phyloP scores from a whole-genome alignment of 2,113 vertebrate species.

The Pagrus major region DNA sequence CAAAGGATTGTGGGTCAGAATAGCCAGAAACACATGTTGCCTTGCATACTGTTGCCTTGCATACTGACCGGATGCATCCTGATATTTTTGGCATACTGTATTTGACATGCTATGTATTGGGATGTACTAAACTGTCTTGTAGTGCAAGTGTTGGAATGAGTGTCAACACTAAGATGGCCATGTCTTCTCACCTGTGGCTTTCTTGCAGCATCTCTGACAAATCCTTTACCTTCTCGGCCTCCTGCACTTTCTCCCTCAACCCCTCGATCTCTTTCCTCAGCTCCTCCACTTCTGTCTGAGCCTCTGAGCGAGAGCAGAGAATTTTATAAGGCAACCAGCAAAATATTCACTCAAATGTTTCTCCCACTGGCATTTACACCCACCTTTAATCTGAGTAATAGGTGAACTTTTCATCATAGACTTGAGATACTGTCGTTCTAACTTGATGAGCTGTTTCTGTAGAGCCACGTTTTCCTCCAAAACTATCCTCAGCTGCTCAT shows the following conservation, averaged over 20 bases:
- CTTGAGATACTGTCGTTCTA: conserved; percentile 78
- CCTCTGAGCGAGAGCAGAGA: conserved; percentile 61
- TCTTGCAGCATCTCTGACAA: conserved; percentile 83
- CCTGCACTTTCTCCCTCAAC: conserved; percentile 79
- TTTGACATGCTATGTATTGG: too few relatives aligned
- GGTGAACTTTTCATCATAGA: conserved; percentile 67
- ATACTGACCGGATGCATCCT: too few relatives aligned
- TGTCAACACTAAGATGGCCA: neutral
- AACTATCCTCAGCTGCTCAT: conserved; percentile 80
- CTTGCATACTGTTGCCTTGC: too few relatives aligned
- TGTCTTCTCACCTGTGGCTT: conserved; percentile 80
- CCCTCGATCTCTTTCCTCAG: conserved; percentile 79
- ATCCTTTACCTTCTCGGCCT: conserved; percentile 76
- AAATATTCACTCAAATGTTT: neutral
- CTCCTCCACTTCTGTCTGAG: conserved; percentile 76
- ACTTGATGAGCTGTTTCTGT: conserved; percentile 83
- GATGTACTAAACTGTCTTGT: too few relatives aligned
- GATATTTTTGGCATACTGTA: too few relatives aligned
- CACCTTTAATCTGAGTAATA: conserved; percentile 67
- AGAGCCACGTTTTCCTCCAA: conserved; percentile 86
- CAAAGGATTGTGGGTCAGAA: too few relatives aligned
- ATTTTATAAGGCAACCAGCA: neutral
- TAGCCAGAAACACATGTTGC: too few relatives aligned
- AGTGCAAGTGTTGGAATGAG: too few relatives aligned
- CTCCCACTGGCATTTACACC: conserved; percentile 11